These are phyloP conservation scores for Dicrurus megarhynchus DNA, from an alignment of 2,113 vertebrate genomes.

Conservation along the genomic window DNA sequence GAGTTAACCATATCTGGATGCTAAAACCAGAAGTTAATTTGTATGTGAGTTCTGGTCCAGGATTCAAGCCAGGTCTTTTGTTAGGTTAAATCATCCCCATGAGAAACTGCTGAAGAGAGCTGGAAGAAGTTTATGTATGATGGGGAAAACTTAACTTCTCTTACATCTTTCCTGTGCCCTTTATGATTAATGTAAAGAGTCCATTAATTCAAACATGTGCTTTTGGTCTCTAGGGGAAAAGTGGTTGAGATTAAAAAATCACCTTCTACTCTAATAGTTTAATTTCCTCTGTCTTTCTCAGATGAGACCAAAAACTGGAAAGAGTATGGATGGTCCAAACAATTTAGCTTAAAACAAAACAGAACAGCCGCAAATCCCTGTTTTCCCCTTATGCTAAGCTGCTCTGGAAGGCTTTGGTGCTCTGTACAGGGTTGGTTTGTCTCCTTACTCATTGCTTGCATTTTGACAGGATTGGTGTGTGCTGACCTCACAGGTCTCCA, in stretches of 20 bases:
- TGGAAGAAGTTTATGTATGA: neutral
- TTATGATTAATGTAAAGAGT: conserved; percentile 4
- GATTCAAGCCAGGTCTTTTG: conserved; percentile 21
- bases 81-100: neutral
- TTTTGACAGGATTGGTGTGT: neutral
- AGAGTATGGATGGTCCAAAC: neutral
- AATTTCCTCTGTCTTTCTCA: neutral
- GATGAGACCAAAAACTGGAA: neutral
- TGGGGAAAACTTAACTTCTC: conserved; percentile 1
- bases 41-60: neutral
- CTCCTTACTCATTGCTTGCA: neutral
- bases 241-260: neutral
- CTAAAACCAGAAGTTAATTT: conserved; percentile 16
- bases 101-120: neutral
- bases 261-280: neutral
- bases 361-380: neutral
- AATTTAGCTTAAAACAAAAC: neutral
- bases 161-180: neutral
- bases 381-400: neutral
- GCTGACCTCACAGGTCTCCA: neutral
- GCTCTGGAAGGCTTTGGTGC: neutral
- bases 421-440: neutral
- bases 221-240: neutral
- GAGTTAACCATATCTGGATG: neutral
- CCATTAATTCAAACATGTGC: neutral